Percentiles rank a stretch among this genome's conserved stretches.
Evolutionary conservation across 2,888 invertebrate genomes (phyloP).

Genomic region (Coelopa pilipes): DNA sequence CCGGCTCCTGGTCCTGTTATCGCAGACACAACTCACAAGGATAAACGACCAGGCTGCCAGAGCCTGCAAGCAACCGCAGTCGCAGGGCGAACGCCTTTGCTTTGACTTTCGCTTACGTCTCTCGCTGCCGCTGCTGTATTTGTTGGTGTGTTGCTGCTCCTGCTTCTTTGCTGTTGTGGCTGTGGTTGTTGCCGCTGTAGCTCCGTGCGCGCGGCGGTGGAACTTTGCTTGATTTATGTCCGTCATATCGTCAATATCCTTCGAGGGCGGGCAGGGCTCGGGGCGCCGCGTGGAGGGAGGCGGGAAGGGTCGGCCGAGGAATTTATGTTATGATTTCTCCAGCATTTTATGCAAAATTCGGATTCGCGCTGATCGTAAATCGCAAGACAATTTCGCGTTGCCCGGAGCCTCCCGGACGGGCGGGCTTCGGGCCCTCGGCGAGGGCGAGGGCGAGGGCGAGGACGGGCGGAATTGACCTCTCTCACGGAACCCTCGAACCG

Average conservation of each 20-base stretch:
- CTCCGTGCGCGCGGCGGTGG: neutral
- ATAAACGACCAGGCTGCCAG: constrained; percentile 14
- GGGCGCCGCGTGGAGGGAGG: neutral
- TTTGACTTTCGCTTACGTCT: constrained; percentile 9
- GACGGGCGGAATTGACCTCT: too few relatives aligned
- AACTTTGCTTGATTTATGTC: constrained; percentile 53
- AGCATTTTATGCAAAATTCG: constrained; percentile 10
- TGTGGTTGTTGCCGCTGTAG: neutral
- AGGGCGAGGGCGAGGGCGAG: too few relatives aligned
- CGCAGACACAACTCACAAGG: constrained; percentile 35
- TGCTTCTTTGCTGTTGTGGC: neutral
- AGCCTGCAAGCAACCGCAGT: neutral
- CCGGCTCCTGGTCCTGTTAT: constrained; percentile 17
- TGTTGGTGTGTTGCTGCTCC: neutral
- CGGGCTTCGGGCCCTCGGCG: too few relatives aligned
- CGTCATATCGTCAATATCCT: constrained; percentile 56
- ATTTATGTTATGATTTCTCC: constrained; percentile 12
- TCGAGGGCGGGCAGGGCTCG: constrained; percentile 19
- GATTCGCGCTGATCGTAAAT: constrained; percentile 6
- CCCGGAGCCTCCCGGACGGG: too few relatives aligned
- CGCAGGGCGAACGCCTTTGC: constrained; percentile 9
- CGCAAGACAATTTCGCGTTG: neutral
- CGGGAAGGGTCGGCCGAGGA: neutral
- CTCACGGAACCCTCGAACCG: too few relatives aligned
- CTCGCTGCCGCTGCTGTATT: neutral